These are phyloP conservation scores for Melanotaenia trifasciata DNA, from an alignment of 2,797 vertebrate genomes.

Conservation along the genomic window DNA sequence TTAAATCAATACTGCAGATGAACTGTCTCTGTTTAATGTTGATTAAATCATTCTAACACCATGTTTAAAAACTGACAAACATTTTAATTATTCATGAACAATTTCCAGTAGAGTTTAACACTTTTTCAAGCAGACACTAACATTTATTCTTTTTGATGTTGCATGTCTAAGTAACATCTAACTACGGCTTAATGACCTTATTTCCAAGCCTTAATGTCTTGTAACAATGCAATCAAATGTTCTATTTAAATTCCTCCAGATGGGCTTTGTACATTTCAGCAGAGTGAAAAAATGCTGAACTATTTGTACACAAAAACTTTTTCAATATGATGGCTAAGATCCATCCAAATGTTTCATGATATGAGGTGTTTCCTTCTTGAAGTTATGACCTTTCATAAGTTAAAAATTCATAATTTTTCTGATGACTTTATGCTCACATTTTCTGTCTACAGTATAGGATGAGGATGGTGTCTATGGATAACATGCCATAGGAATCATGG, in stretches of 20 bases:
- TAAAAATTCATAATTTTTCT: constrained; percentile 19
- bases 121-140: background rate
- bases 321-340: background rate
- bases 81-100: background rate
- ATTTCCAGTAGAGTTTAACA: background rate
- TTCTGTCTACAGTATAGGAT: constrained; percentile 22
- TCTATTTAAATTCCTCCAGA: background rate
- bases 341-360: background rate
- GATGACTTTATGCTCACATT: constrained; percentile 28
- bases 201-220: background rate
- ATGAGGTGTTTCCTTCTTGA: background rate
- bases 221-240: background rate
- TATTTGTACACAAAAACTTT: background rate
- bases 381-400: constrained; percentile 13
- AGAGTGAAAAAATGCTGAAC: background rate
- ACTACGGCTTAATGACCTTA: background rate
- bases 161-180: too few relatives aligned
- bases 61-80: background rate
- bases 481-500: constrained; percentile 57
- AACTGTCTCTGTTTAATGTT: constrained; percentile 11
- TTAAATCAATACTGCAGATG: constrained; percentile 16
- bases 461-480: constrained; percentile 41
- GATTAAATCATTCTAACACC: background rate
- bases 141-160: too few relatives aligned
- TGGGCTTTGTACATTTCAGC: background rate